Base-by-base conservation (phyloP, 37 sponge, comb jelly and placozoan species). In the Cladorhizidae sp. region DNA sequence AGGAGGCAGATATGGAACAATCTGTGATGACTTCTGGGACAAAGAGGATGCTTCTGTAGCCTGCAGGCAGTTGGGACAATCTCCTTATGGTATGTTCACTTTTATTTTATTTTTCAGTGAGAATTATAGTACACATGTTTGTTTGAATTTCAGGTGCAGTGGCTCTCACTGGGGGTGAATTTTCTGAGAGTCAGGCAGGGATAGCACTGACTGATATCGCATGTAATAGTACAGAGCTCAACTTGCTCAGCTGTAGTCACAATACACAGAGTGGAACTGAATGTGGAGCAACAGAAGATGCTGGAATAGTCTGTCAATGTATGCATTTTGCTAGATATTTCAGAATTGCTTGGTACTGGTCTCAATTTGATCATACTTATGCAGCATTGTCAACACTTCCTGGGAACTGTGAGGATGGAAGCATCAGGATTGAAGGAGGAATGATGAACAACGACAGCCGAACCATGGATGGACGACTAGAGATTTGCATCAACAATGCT, bases 11-110 rank as follows among this genome's bases (percentile, higher is more conserved):
- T 84, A 76, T 69, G 84, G 84, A n/a, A 57, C 84, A 2, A 58
- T 84, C 15, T 84, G 84, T 52, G 59, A 76, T 69, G 49, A 68
- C 14, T 55, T 33, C 26, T 84, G 84, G 84, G 70, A 57, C 59
- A 50, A 84, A 54, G 33, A 40, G 33, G 77, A 76, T 76, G 84
- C 84, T 64, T 68, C 84, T 57, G 77, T 84, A 1, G 77, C 75
- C 2, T 84, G 84, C 58, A 51, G 67, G 23, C 84, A 84, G 57
- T 52, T 75, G 1, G 84, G 77, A 64, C 76, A 69, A 38, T 84
- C 84, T 57, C 61, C 77, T 14, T 84, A 84, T 69, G 84, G 84
- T 84, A 21, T 25, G 83, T 65, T 32, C 37, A 41, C 49, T 12
- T 31, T 22, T 20, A 26, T 67, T 3, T 43, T 3, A 36, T 36